Evolutionary conservation across 2,113 vertebrate species (phyloP).

Genomic region (Odocoileus virginianus): DNA sequence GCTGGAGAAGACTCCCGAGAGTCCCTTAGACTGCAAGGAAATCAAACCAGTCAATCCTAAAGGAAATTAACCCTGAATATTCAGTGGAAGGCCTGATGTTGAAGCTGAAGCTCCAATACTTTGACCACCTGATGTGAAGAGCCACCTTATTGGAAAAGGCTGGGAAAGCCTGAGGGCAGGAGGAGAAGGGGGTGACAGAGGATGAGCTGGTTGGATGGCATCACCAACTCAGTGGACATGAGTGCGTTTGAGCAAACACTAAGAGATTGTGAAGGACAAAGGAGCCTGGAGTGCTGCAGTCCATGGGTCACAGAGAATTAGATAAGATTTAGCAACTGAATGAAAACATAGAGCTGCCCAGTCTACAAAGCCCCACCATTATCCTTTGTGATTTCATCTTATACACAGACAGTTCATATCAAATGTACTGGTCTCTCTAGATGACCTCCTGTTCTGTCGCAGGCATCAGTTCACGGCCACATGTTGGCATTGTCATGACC

Average conservation of each 20-base stretch:
- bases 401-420: background rate
- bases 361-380: background rate
- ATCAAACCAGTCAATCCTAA: background rate
- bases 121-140: background rate
- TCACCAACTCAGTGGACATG: background rate
- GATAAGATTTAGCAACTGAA: background rate
- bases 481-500: background rate
- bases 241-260: background rate
- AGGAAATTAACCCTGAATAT: background rate
- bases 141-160: background rate
- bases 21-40: background rate
- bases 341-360: background rate
- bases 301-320: background rate
- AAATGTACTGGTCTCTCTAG: background rate
- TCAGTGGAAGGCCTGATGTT: background rate
- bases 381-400: background rate
- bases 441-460: background rate
- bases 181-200: background rate
- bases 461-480: background rate
- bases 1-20: background rate
- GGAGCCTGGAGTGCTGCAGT: background rate
- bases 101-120: background rate
- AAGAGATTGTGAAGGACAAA: background rate
- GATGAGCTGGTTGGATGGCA: background rate
- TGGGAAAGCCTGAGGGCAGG: background rate